Evolutionary conservation across 2,797 vertebrate genomes (phyloP), one percentile per base, ranked within the genome.

Genomic region (Oophaga sylvatica): DNA sequence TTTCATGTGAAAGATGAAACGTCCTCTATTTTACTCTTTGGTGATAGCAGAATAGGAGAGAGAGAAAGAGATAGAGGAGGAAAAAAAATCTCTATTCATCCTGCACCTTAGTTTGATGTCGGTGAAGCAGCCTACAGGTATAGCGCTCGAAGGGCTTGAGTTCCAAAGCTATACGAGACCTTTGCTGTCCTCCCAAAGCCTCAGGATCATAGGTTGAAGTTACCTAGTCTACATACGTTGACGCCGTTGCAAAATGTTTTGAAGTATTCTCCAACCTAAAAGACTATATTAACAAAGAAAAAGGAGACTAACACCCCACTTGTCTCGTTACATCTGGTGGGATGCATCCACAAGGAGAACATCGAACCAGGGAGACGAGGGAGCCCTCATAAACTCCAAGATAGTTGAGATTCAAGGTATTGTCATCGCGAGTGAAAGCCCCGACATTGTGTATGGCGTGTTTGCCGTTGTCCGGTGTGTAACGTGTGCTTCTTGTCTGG

Each of bases 1-100:
- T 89, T 89, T 89, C 84, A 89, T 89, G 88, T 89, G 88, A 86
- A 89, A 89, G 88, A 83, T 89, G 79, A 89, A 83, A 83, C 88
- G 35, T 84, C 75, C 70, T 86, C 88, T 89, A 78, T 89, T 89
- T 89, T 87, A 77, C 84, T 89, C 88, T 71, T 83, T 87, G 84
- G 63, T 80, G 88, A 89, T 89, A 86, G 84, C 75, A 87, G 84
- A 87, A 89, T 89, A 87, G 84, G 80, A 78, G 80, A 87, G 63
- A 82, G 70, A 84, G 63, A 67, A 62, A 85, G 76, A 80, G 83
- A 77, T 63, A 84, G 80, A 59, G 76, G 63, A 35, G 57, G n/a
- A 59, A 35, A 59, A 35, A 83, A 83, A 87, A 89, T 78, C 63
- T 79, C 70, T 89, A 88, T 89, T 86, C 83, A 86, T 86, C 68